Percentiles rank a stretch among this genome's conserved stretches.
These are phyloP conservation scores for Hemistola chrysoprasaria DNA, from an alignment of 2,888 invertebrate species.

Conservation along the genomic window DNA sequence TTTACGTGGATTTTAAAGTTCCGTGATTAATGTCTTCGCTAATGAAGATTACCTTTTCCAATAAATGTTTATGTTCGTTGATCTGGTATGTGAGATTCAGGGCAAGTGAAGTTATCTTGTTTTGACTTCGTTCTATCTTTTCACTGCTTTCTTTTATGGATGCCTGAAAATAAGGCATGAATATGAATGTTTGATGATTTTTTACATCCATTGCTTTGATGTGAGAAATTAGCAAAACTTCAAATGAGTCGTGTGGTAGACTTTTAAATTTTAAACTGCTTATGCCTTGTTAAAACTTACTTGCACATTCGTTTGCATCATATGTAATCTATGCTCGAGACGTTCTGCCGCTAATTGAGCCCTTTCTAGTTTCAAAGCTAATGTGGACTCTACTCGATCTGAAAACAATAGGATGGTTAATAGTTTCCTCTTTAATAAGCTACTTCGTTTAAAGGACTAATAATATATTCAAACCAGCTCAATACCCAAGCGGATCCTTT, in stretches of 20 bases:
- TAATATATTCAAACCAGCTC: slow-evolving; percentile 47
- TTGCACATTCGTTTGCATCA: slow-evolving; percentile 71
- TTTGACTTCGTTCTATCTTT: slow-evolving; percentile 64
- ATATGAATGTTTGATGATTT: background rate
- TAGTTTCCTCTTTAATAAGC: slow-evolving; percentile 42
- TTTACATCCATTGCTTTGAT: no score
- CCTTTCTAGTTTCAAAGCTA: slow-evolving; percentile 71
- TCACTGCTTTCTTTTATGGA: slow-evolving; percentile 71
- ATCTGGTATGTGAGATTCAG: slow-evolving; percentile 68
- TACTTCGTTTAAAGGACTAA: slow-evolving; percentile 34
- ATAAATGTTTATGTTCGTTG: slow-evolving; percentile 56
- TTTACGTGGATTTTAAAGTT: slow-evolving; percentile 22
- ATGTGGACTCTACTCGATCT: slow-evolving; percentile 74
- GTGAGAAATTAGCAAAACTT: no score
- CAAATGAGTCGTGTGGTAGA: no score
- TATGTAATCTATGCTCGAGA: slow-evolving; percentile 70
- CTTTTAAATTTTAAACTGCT: no score
- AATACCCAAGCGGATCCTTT: slow-evolving; percentile 42
- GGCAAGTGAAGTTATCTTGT: slow-evolving; percentile 60
- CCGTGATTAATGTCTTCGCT: slow-evolving; percentile 24
- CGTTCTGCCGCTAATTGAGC: slow-evolving; percentile 74
- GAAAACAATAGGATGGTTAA: slow-evolving; percentile 48
- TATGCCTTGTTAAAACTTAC: slow-evolving; percentile 38
- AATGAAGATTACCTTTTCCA: slow-evolving; percentile 63
- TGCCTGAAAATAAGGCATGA: slow-evolving; percentile 49